A percentile compares a stretch with the other conserved stretches of the same genome.
Evolutionary conservation across 1,140 invertebrate genomes (phyloP).

Genomic region (Dufourea novaeangliae): DNA sequence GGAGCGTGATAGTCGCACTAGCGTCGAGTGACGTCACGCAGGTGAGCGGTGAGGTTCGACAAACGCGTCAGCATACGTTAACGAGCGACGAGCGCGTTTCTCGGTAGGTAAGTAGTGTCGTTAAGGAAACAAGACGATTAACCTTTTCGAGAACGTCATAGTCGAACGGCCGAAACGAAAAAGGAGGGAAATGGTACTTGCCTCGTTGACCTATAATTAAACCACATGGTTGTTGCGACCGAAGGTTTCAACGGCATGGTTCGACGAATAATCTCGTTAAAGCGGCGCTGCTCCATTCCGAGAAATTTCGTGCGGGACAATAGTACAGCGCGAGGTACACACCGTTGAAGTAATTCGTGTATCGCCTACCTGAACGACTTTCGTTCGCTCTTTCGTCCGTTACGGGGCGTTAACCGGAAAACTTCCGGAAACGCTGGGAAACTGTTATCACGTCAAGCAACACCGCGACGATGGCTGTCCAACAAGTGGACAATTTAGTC

Average conservation of each 20-base stretch:
- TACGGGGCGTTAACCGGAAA: too few relatives aligned
- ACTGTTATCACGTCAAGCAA: too few relatives aligned
- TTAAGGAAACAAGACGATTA: conserved; percentile 55
- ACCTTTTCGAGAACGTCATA: conserved; percentile 37
- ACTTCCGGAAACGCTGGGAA: too few relatives aligned
- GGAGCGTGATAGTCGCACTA: conserved; percentile 47
- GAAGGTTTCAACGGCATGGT: conserved; percentile 8
- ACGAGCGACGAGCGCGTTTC: conserved; percentile 30
- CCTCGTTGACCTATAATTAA: conserved; percentile 29
- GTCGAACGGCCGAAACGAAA: conserved; percentile 18
- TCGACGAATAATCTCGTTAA: conserved; percentile 2
- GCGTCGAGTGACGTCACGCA: conserved; percentile 54
- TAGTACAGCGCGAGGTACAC: background rate
- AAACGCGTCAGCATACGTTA: conserved; percentile 27
- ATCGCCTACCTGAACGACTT: background rate
- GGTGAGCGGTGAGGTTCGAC: conserved; percentile 51
- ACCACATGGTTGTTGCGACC: background rate
- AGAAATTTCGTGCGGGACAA: background rate
- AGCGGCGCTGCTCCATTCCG: background rate
- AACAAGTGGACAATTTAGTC: too few relatives aligned
- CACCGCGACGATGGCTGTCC: too few relatives aligned
- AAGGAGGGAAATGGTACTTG: conserved; percentile 27
- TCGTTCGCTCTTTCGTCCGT: background rate
- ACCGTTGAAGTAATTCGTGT: background rate
- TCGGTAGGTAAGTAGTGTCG: conserved; percentile 24